These are phyloP conservation scores for Trematomus bernacchii DNA, from an alignment of 2,797 vertebrate genomes.

Conservation along the genomic window DNA sequence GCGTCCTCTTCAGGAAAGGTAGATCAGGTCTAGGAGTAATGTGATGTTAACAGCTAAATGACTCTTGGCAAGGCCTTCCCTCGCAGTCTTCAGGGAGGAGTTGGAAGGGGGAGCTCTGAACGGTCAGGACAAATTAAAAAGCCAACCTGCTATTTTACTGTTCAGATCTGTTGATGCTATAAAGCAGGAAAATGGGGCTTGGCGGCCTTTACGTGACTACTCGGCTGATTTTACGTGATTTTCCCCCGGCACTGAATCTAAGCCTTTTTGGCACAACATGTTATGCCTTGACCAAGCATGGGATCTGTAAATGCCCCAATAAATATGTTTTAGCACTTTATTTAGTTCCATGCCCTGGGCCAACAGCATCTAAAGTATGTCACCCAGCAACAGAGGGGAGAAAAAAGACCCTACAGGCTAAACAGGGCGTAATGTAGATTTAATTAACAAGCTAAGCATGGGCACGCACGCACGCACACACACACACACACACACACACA, in stretches of 20 bases:
- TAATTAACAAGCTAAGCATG: constrained; percentile 79
- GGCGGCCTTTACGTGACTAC: constrained; percentile 67
- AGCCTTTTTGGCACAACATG: constrained; percentile 78
- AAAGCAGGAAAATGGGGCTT: constrained; percentile 67
- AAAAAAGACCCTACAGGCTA: constrained; percentile 51
- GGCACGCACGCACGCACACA: constrained; percentile 27
- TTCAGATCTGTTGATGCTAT: constrained; percentile 75
- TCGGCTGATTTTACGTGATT: constrained; percentile 74
- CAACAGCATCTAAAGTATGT: constrained; percentile 77
- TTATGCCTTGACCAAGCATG: constrained; percentile 76
- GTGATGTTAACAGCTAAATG: constrained; percentile 44
- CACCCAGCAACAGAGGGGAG: constrained; percentile 69
- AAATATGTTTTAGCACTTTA: constrained; percentile 86
- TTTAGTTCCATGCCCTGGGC: constrained; percentile 84
- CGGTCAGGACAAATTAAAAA: constrained; percentile 72
- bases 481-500: constrained; percentile 6
- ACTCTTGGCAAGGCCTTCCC: constrained; percentile 42
- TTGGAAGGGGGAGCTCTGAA: constrained; percentile 25
- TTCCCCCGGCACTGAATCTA: constrained; percentile 70
- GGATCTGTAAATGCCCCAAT: constrained; percentile 82
- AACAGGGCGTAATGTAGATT: constrained; percentile 77
- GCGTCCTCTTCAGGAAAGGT: constrained; percentile 26
- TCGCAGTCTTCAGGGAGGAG: constrained; percentile 14
- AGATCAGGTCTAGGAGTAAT: constrained; percentile 45
- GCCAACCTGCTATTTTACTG: constrained; percentile 79